Percentiles rank a stretch among this genome's conserved stretches.
phyloP scores from a whole-genome alignment of 2,888 invertebrate species.

The Sylvicola cinctus region DNA sequence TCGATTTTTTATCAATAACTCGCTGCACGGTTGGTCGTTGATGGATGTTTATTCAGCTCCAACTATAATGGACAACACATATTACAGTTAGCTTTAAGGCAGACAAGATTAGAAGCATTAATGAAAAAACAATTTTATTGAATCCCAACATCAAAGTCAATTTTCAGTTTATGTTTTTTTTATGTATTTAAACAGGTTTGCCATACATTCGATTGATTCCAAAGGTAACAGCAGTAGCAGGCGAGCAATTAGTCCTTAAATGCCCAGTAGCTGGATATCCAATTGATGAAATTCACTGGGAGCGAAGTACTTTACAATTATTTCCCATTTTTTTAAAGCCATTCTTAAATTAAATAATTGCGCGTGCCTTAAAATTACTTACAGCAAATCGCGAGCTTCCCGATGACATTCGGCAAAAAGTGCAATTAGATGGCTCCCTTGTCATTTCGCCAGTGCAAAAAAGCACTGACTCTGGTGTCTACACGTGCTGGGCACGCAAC shows the following conservation, averaged over 20 bases:
- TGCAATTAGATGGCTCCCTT: slow-evolving; percentile 50
- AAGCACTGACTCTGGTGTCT: slow-evolving; percentile 50
- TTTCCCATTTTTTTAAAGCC: no score
- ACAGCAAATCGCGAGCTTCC: slow-evolving; percentile 35
- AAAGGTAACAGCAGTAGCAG: slow-evolving; percentile 63
- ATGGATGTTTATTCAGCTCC: no score
- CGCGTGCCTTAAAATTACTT: no score
- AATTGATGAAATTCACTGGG: slow-evolving; percentile 62
- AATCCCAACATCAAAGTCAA: neutral
- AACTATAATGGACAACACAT: no score
- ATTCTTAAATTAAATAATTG: no score
- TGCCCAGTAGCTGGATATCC: slow-evolving; percentile 72
- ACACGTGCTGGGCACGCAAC: slow-evolving; percentile 61
- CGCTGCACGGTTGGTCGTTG: no score
- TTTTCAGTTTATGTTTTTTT: neutral
- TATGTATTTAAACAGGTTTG: slow-evolving; percentile 31
- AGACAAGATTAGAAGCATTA: no score
- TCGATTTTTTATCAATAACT: no score
- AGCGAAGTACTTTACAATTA: slow-evolving; percentile 42
- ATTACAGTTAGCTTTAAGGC: no score
- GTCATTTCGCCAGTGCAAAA: slow-evolving; percentile 57
- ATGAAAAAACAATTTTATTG: no score
- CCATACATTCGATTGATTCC: slow-evolving; percentile 61
- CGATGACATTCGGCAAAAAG: slow-evolving; percentile 59
- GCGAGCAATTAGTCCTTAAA: slow-evolving; percentile 48